phyloP scores from a whole-genome alignment of 2,797 vertebrate genomes.

The Chrysocyon brachyurus region DNA sequence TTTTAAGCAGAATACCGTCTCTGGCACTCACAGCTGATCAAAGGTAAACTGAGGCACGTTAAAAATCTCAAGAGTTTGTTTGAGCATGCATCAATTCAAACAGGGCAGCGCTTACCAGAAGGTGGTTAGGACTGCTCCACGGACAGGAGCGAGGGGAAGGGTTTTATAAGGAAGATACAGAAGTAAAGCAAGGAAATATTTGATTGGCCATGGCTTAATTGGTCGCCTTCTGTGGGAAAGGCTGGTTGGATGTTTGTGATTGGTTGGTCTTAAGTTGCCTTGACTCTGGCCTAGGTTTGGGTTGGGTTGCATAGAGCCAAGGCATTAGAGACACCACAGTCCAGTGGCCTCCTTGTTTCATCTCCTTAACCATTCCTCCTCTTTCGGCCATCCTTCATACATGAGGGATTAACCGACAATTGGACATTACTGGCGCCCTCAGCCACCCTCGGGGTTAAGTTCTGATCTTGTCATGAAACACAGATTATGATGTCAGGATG shows the following conservation, averaged over 20 bases:
- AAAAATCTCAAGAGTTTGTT: neutral
- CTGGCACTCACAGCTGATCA: neutral
- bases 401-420: too few relatives aligned
- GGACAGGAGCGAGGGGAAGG: neutral
- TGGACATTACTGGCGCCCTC: neutral
- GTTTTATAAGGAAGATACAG: neutral
- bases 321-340: neutral
- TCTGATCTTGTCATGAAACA: neutral
- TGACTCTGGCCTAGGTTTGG: neutral
- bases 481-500: neutral
- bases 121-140: neutral
- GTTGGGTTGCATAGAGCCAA: neutral
- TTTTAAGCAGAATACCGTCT: neutral
- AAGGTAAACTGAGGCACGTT: neutral
- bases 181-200: neutral
- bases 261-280: neutral
- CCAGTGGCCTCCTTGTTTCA: neutral
- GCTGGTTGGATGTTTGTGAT: neutral
- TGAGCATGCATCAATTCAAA: neutral
- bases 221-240: neutral
- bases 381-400: neutral
- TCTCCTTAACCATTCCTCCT: too few relatives aligned
- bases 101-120: accelerated
- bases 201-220: neutral
- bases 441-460: neutral